Evolutionary conservation across 2,888 invertebrate genomes (phyloP).

Genomic region (Chaitophorus viminalis): DNA sequence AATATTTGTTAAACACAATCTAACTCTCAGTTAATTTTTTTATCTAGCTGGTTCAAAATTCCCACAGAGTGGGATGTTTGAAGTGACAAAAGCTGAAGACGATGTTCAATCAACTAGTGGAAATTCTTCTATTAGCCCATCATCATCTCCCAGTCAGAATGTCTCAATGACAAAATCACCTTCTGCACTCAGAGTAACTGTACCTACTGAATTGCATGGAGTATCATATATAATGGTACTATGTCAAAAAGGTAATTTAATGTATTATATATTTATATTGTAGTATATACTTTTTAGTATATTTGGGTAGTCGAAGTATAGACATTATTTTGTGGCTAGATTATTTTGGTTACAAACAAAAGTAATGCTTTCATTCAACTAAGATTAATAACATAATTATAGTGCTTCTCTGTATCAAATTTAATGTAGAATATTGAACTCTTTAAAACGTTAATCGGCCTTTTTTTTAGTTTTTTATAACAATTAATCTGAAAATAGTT

Average conservation of each 20-base stretch:
- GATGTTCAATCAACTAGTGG: conserved; percentile 66
- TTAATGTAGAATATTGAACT: too few relatives aligned
- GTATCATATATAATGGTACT: conserved; percentile 95
- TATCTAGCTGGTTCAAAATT: conserved; percentile 87
- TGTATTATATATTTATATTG: not conserved
- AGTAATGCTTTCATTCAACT: too few relatives aligned
- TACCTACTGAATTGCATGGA: conserved; percentile 94
- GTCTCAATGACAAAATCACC: conserved; percentile 72
- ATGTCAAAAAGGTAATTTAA: conserved; percentile 83
- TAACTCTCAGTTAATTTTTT: not conserved
- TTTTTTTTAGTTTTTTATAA: too few relatives aligned
- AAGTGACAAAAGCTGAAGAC: conserved; percentile 93
- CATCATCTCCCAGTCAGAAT: conserved; percentile 68
- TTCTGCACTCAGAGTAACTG: conserved; percentile 88
- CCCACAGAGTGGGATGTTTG: conserved; percentile 92
- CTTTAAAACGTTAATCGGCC: too few relatives aligned
- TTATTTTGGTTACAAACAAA: too few relatives aligned
- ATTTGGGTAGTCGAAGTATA: too few relatives aligned
- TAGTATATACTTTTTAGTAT: too few relatives aligned
- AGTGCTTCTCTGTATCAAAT: too few relatives aligned
- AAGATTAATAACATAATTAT: too few relatives aligned
- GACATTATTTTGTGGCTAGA: too few relatives aligned
- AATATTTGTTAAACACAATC: not conserved
- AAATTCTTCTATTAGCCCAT: conserved; percentile 69
- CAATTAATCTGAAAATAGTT: too few relatives aligned